phyloP scores from a whole-genome alignment of 2,888 invertebrate genomes.

The Thumatha senex region DNA sequence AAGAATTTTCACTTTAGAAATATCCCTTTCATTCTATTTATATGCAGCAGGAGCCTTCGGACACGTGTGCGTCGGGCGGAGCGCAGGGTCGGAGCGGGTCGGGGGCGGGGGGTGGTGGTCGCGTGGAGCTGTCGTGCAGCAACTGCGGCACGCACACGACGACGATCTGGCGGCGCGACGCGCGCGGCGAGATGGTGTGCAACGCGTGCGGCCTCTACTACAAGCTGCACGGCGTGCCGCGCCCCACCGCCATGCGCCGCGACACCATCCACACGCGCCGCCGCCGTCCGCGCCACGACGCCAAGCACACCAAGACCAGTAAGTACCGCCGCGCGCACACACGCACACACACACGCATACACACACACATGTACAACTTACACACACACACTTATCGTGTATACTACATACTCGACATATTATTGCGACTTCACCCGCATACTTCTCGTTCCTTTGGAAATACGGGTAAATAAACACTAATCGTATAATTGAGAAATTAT shows the following conservation, averaged over 20 bases:
- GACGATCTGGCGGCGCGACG: slow-evolving; percentile 98
- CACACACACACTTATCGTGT: no score
- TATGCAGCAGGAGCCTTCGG: slow-evolving; percentile 45
- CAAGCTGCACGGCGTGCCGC: slow-evolving; percentile 96
- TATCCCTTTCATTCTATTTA: no score
- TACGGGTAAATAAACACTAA: no score
- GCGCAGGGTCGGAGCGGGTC: slow-evolving; percentile 13
- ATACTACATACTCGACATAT: no score
- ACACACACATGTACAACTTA: no score
- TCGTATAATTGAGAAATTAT: no score
- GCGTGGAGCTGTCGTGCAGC: slow-evolving; percentile 95
- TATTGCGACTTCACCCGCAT: no score
- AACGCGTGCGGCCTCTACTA: slow-evolving; percentile 99
- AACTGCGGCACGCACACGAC: slow-evolving; percentile 99
- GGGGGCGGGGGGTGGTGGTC: slow-evolving; percentile 45
- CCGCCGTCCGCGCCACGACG: slow-evolving; percentile 91
- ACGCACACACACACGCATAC: no score
- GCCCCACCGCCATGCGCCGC: slow-evolving; percentile 97
- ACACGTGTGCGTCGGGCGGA: slow-evolving; percentile 29
- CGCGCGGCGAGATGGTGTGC: slow-evolving; percentile 98
- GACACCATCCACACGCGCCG: slow-evolving; percentile 98
- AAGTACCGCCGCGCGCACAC: slow-evolving; percentile 41
- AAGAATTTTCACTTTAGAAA: no score
- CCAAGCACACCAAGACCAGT: slow-evolving; percentile 80
- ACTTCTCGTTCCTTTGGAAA: no score